A percentile compares a stretch with the other conserved stretches of the same genome.
Conservation (phyloP, 1,140 invertebrate genomes). For the Cydia splendana region DNA sequence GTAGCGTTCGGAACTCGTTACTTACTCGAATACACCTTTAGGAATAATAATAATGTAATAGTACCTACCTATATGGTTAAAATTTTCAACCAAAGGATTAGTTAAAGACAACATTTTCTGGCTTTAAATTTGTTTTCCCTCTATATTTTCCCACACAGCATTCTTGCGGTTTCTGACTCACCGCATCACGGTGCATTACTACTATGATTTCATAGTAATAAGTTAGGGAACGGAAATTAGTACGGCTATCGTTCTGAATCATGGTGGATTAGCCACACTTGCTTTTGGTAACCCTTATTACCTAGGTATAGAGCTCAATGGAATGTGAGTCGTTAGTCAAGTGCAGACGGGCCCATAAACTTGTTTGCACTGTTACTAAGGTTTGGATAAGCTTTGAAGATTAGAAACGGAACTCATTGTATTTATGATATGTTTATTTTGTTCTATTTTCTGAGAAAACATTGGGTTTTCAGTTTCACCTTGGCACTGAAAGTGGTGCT, state of each 20-base stretch:
- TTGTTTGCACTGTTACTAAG: slow-evolving; percentile 27
- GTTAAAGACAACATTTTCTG: no score
- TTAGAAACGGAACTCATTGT: slow-evolving; percentile 32
- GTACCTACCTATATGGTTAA: no score
- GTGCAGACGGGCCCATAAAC: slow-evolving; percentile 11
- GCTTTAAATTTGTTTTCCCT: neutral
- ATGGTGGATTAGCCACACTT: slow-evolving; percentile 4
- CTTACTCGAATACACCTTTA: no score
- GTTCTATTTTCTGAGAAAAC: neutral
- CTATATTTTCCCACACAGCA: neutral
- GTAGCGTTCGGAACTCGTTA: no score
- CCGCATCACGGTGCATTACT: slow-evolving; percentile 14
- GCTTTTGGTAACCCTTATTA: no score
- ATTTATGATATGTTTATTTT: slow-evolving; percentile 30
- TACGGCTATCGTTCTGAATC: slow-evolving; percentile 19
- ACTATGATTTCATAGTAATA: slow-evolving; percentile 22
- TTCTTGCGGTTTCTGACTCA: neutral
- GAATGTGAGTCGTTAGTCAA: neutral
- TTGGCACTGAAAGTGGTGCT: neutral
- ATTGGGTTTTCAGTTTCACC: neutral
- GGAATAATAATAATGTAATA: no score
- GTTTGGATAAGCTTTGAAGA: slow-evolving; percentile 26
- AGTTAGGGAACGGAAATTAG: slow-evolving; percentile 27
- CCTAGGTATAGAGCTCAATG: no score
- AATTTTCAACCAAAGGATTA: no score